Conservation (phyloP, 2,113 vertebrate species). For the Heliornis fulica region DNA sequence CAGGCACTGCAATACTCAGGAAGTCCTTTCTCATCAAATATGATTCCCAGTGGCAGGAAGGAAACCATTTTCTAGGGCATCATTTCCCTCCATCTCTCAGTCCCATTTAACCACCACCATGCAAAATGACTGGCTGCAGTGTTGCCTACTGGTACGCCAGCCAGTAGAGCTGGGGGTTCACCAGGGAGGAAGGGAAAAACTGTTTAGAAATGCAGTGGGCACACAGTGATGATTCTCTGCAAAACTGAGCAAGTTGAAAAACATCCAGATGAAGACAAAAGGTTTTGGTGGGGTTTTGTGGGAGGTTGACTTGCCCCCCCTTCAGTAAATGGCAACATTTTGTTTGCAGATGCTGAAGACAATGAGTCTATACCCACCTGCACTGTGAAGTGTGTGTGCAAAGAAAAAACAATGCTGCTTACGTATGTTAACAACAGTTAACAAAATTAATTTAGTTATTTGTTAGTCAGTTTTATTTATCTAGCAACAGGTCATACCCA, state of each 20-base stretch:
- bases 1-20: neutral
- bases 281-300: neutral
- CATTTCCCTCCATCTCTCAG: fast-evolving
- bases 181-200: neutral
- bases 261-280: conserved; percentile 21
- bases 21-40: neutral
- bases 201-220: neutral
- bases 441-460: neutral
- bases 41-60: neutral
- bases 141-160: neutral
- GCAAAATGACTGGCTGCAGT: neutral
- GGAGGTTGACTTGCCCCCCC: neutral
- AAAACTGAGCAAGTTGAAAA: conserved; percentile 8
- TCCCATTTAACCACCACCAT: neutral
- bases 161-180: neutral
- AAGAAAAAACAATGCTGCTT: neutral
- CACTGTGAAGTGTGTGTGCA: neutral
- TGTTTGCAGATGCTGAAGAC: neutral
- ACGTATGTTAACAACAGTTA: neutral
- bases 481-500: neutral
- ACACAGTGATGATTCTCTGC: neutral
- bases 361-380: neutral
- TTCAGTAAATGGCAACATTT: neutral
- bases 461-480: neutral
- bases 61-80: neutral